Conservation (phyloP, 1,140 invertebrate species). For the Sycophaga agraensis region DNA sequence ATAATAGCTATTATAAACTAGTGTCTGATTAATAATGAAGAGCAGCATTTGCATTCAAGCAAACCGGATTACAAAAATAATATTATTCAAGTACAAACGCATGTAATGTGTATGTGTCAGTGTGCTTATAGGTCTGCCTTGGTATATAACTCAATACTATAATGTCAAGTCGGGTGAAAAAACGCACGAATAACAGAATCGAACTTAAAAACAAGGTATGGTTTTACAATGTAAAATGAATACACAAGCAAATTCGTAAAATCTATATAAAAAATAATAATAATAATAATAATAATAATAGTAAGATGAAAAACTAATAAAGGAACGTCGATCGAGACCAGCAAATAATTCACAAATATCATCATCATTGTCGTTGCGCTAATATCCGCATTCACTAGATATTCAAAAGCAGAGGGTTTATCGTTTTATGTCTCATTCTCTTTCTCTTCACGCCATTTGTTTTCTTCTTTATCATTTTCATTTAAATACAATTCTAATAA, state of each 20-base stretch:
- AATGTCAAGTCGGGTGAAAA: constrained; percentile 4
- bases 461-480: neutral
- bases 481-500: constrained; percentile 28
- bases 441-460: constrained; percentile 5
- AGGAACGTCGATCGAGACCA: constrained; percentile 26
- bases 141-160: too few species aligned
- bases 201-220: constrained; percentile 24
- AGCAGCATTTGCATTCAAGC: constrained; percentile 21
- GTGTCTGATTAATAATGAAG: neutral
- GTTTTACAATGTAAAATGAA: constrained; percentile 12
- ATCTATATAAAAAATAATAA: constrained; percentile 24
- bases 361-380: neutral
- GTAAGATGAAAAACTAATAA: constrained; percentile 22
- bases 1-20: constrained; percentile 19
- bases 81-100: constrained; percentile 27
- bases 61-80: constrained; percentile 27
- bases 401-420: constrained; percentile 19
- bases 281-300: constrained; percentile 12
- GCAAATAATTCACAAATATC: constrained; percentile 22
- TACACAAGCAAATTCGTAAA: constrained; percentile 21
- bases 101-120: neutral
- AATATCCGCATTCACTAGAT: constrained; percentile 28
- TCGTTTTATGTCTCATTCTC: constrained; percentile 6
- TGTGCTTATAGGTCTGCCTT: neutral
- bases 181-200: constrained; percentile 19